Evolutionary conservation across 2,888 invertebrate species (phyloP).

Genomic region (Eupithecia abbreviata): DNA sequence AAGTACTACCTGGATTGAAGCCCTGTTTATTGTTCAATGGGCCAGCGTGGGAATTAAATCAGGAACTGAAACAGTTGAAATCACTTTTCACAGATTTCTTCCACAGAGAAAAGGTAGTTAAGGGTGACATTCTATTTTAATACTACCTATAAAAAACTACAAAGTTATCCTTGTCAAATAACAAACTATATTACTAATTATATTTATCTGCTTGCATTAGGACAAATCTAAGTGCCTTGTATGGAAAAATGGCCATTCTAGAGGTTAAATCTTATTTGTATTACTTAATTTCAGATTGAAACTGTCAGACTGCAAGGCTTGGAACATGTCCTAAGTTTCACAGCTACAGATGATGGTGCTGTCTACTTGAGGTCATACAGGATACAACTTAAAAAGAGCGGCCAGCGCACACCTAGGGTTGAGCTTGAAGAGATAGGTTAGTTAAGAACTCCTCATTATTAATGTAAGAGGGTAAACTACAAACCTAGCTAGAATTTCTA

Average conservation of each 20-base stretch:
- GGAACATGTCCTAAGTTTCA: conserved; percentile 96
- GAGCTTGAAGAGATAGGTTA: conserved; percentile 95
- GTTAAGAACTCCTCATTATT: conserved; percentile 21
- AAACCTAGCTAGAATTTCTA: background rate
- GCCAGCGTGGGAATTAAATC: conserved; percentile 92
- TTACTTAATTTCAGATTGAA: conserved; percentile 80
- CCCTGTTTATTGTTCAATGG: conserved; percentile 97
- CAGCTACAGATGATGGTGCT: conserved; percentile 89
- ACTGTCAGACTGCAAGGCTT: conserved; percentile 95
- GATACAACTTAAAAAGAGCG: conserved; percentile 95
- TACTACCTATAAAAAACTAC: background rate
- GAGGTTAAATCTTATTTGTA: background rate
- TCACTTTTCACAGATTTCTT: conserved; percentile 97
- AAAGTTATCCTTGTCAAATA: background rate
- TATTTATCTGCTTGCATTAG: background rate
- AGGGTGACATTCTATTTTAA: background rate
- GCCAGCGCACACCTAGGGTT: conserved; percentile 92
- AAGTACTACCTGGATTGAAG: conserved; percentile 92
- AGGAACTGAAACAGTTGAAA: conserved; percentile 92
- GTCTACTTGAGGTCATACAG: conserved; percentile 92
- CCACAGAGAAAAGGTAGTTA: conserved; percentile 87
- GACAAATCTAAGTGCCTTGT: background rate
- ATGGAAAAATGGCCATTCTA: background rate
- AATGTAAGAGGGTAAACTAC: background rate
- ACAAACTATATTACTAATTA: background rate